Base-by-base conservation (phyloP, 2,888 invertebrate genomes). In the Timandra comae region DNA sequence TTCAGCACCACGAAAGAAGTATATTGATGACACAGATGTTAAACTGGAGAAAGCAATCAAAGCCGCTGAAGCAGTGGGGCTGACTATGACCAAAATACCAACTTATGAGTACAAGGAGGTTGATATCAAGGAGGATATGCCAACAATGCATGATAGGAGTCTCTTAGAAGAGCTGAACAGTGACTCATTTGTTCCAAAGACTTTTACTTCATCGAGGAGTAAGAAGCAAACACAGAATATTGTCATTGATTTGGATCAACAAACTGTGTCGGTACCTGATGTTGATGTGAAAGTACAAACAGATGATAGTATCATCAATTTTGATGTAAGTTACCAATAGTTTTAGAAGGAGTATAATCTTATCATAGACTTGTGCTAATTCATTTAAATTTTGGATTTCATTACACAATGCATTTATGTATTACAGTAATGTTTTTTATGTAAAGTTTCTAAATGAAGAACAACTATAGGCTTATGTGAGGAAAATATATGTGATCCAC, bases 101-200 rank as follows among this genome's bases (percentile, higher is more conserved):
- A 77, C 75, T 2, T 85, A 85, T 35, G 84, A 85, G 38, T 84
- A 77, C 34, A 84, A 82, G 33, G 82, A 82, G 35, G 72, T 85
- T 5, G 74, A 76, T 47, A 49, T 86, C 7, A 85, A 82, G 46
- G 86, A 82, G 50, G 84, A 86, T 30, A 85, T 86, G 81, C 85
- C 85, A 0, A 81, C 86, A 24, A 85, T 86, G 25, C 79, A 88
- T 43, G 88, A 89, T 43, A 73, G 77, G 35, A 87, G 89, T 47
- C 71, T 90, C 5, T 58, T 93, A n/a, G 90, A 89, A 1, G 91
- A 92, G 56, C 88, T 93, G 23, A 93, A 93, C 53, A 88, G 86
- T 39, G 92, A 93, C 39, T 84, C 86, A 7, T 93, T 93, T 68
- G 80, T 87, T 6, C 91, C 87, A 1, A 89, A 89, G 44, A 41